A percentile compares a stretch with the other conserved stretches of the same genome.
Evolutionary conservation across 2,113 vertebrate species (phyloP).

Genomic region (Brienomyrus brachyistius): DNA sequence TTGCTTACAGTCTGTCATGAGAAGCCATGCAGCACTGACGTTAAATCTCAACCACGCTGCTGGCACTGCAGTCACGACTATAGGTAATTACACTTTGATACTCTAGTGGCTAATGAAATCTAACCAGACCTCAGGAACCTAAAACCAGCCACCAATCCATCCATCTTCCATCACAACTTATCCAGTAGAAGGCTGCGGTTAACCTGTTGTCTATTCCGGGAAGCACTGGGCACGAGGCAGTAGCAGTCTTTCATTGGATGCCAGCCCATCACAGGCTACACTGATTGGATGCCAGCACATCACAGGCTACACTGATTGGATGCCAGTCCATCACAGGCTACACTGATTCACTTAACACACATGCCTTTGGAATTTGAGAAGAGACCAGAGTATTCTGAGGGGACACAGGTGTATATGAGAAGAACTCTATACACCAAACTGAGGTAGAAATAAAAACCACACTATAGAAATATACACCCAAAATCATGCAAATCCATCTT

Average conservation of each 20-base stretch:
- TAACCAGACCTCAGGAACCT: neutral
- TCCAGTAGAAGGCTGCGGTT: neutral
- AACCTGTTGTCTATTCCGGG: neutral
- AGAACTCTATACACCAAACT: neutral
- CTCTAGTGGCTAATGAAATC: neutral
- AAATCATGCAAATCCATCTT: neutral
- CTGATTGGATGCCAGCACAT: neutral
- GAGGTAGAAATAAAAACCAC: neutral
- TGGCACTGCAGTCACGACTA: neutral
- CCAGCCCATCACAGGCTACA: neutral
- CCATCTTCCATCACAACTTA: neutral
- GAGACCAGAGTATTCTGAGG: neutral
- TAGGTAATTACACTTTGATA: neutral
- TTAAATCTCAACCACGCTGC: neutral
- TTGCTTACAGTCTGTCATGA: neutral
- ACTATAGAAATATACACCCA: neutral
- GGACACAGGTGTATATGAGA: neutral
- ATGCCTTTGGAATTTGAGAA: neutral
- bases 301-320: neutral
- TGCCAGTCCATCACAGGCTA: neutral
- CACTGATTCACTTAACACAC: neutral
- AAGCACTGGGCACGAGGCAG: neutral
- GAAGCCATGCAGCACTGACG: neutral
- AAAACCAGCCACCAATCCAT: neutral
- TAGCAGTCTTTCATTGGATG: neutral